Conservation (phyloP, 2,888 invertebrate genomes). For the Ophion ellenae region DNA sequence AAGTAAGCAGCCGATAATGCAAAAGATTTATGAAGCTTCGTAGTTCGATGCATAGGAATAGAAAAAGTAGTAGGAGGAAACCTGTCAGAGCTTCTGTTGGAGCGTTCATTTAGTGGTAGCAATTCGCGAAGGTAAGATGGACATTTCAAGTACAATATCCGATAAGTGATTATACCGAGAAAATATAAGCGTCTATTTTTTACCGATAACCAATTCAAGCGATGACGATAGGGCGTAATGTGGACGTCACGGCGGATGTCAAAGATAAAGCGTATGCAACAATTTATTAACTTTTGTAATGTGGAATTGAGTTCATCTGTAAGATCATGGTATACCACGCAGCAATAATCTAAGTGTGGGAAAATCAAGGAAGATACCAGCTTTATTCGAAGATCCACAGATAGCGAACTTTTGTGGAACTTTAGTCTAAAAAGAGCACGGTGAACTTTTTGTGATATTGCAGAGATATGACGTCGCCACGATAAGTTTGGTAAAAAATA, state of each 20-base stretch:
- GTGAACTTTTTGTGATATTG: background rate
- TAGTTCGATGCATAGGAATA: background rate
- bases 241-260: constrained; percentile 7
- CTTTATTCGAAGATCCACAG: background rate
- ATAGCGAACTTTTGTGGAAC: background rate
- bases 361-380: background rate
- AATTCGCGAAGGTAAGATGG: too few species aligned
- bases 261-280: constrained; percentile 29
- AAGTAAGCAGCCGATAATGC: background rate
- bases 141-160: background rate
- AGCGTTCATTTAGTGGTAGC: too few species aligned
- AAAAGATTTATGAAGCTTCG: too few species aligned
- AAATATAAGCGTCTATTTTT: constrained; percentile 16
- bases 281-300: background rate
- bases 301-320: background rate
- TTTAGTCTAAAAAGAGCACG: background rate
- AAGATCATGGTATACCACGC: background rate
- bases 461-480: background rate
- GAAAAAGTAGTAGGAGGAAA: background rate
- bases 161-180: background rate
- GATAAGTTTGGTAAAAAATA: background rate
- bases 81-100: too few species aligned
- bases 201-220: constrained; percentile 1
- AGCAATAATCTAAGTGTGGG: constrained; percentile 37
- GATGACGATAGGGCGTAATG: background rate